These are phyloP conservation scores for Rhyacichthys aspro DNA, from an alignment of 2,797 vertebrate genomes.

Conservation along the genomic window DNA sequence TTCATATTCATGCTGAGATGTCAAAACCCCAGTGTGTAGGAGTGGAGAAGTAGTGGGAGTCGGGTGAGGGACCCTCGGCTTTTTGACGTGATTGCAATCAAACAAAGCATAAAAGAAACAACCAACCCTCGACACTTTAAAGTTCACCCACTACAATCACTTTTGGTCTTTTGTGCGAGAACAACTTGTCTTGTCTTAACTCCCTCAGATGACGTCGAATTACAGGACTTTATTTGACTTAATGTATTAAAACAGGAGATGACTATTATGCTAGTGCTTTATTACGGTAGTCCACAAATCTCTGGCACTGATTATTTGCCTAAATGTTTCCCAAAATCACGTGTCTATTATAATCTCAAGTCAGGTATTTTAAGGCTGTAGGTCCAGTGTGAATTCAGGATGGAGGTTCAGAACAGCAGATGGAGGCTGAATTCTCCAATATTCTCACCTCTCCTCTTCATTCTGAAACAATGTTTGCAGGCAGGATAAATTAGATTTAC, in stretches of 20 bases:
- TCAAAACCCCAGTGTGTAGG: slow-evolving; percentile 29
- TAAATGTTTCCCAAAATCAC: too few species aligned
- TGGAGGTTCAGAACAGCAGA: slow-evolving; percentile 1
- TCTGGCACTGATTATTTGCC: too few species aligned
- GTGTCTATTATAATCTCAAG: too few species aligned
- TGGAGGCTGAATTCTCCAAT: slow-evolving; percentile 20
- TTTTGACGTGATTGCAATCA: slow-evolving; percentile 65
- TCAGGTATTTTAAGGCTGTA: too few species aligned
- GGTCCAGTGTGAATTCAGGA: neutral
- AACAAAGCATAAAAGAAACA: slow-evolving; percentile 28
- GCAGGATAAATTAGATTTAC: slow-evolving; percentile 55
- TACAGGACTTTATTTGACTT: too few species aligned
- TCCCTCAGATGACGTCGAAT: neutral
- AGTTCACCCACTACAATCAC: neutral
- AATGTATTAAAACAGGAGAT: too few species aligned
- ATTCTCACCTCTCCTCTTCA: slow-evolving; percentile 33
- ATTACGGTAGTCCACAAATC: too few species aligned
- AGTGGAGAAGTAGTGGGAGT: slow-evolving; percentile 22
- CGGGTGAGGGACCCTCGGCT: slow-evolving; percentile 44
- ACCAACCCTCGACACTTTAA: slow-evolving; percentile 20
- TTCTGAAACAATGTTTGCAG: slow-evolving; percentile 48
- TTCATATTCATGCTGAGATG: neutral
- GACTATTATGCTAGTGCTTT: too few species aligned
- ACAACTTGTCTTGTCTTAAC: too few species aligned
- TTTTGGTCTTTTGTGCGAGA: neutral